phyloP scores from a whole-genome alignment of 2,888 invertebrate species.

The Pandemis cinnamomeana region DNA sequence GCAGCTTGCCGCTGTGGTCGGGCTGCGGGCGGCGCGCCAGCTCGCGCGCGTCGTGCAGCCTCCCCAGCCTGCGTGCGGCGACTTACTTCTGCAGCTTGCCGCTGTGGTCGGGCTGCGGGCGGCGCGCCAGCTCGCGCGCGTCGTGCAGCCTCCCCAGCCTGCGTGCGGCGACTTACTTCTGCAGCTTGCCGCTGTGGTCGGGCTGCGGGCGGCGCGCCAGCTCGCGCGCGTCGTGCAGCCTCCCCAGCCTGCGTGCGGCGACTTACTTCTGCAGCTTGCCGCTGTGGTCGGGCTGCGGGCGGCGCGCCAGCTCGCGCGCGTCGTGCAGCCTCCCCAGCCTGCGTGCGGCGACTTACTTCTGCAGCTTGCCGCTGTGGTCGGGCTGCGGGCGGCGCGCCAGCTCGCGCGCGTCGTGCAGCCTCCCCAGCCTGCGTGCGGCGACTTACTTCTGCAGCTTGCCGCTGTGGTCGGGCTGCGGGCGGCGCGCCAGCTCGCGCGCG shows the following conservation, averaged over 20 bases:
- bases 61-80: too few relatives aligned
- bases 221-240: slow-evolving; percentile 90
- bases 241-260: too few relatives aligned
- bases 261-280: slow-evolving; percentile 91
- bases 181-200: slow-evolving; percentile 92
- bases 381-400: slow-evolving; percentile 90
- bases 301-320: slow-evolving; percentile 91
- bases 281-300: slow-evolving; percentile 92
- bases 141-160: slow-evolving; percentile 64
- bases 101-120: slow-evolving; percentile 92
- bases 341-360: slow-evolving; percentile 84
- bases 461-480: slow-evolving; percentile 92
- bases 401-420: slow-evolving; percentile 90
- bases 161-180: slow-evolving; percentile 84
- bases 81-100: slow-evolving; percentile 91
- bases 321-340: slow-evolving; percentile 64
- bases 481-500: slow-evolving; percentile 91
- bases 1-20: slow-evolving; percentile 92
- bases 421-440: too few relatives aligned
- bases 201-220: slow-evolving; percentile 90
- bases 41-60: slow-evolving; percentile 90
- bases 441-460: slow-evolving; percentile 91
- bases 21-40: slow-evolving; percentile 90
- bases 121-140: slow-evolving; percentile 91
- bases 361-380: slow-evolving; percentile 92